Evolutionary conservation across 2,113 vertebrate genomes (phyloP).

Genomic region (Grammomys surdaster): DNA sequence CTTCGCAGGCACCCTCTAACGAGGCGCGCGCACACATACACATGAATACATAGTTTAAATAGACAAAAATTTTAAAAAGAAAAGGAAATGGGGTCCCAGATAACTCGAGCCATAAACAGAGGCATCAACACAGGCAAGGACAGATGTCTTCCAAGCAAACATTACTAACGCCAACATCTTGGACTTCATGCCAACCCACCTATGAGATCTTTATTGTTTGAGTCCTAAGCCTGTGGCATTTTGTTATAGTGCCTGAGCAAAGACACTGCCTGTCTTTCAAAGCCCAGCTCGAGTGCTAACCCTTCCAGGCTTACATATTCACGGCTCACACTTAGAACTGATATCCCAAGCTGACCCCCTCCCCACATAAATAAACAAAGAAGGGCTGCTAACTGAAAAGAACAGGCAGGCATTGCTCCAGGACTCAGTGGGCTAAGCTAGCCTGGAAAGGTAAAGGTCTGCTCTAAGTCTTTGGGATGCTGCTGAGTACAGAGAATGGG

Average conservation of each 20-base stretch:
- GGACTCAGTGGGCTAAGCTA: background rate
- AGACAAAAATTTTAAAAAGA: background rate
- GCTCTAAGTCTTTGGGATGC: background rate
- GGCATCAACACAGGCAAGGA: background rate
- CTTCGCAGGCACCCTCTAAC: background rate
- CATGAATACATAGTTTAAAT: background rate
- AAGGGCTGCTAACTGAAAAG: background rate
- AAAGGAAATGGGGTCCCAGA: background rate
- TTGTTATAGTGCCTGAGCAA: background rate
- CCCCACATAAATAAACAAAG: background rate
- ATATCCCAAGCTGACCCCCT: accelerated
- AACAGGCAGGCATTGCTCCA: background rate
- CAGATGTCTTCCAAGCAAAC: background rate
- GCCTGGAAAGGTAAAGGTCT: background rate
- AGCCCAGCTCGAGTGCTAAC: background rate
- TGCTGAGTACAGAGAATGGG: background rate
- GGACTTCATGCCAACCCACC: background rate
- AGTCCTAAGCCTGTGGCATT: background rate
- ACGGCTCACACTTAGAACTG: background rate
- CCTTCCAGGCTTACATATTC: background rate
- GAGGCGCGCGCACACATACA: background rate
- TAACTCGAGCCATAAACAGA: background rate
- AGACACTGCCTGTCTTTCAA: background rate
- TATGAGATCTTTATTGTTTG: background rate
- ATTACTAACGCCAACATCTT: background rate